Evolutionary conservation across 2,113 vertebrate species (phyloP), one percentile per base, ranked within the genome.

Genomic region (Mustela nigripes): DNA sequence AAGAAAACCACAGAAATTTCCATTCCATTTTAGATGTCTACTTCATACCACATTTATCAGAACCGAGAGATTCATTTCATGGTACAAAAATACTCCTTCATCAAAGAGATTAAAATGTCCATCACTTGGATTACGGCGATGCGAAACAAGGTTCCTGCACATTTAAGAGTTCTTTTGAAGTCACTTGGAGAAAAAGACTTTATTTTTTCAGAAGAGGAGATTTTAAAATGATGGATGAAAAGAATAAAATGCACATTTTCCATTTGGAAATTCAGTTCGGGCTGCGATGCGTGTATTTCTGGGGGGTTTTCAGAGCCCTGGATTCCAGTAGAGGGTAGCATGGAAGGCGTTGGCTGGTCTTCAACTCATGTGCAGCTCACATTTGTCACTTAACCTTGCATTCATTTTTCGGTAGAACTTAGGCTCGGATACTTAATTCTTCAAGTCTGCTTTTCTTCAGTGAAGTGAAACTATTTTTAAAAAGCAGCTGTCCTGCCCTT

Each of bases 1-100:
- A 81, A 81, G 82, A 95, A 95, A 94, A 48, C n/a, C 63, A 69
- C 76, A 93, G 48, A 83, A 56, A 60, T 96, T 95, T 96, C 92
- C 87, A 92, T 73, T 74, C 92, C 83, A 58, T 97, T 81, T 92
- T 69, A 81, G 92, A 87, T 45, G 39, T 62, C 94, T 79, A 1
- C 91, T 84, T 96, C 86, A 21, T 76, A 39, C 84, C 63, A n/a
- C 80, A 39, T 88, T 81, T 92, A 79, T 89, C 95, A 89, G 90
- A 65, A 71, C 48, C 0, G 6, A 56, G 62, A 84, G 92, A 50
- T 89, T 76, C 26, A 95, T 90, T 80, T 87, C 87, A 90, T 2
- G 45, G 36, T 33, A 10, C 58, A 58, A 80, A 89, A 42, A 53
- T 26, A 4, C 12, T 0, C 12, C 89, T 93, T 79, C 91, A 56